Conservation (phyloP, 1,140 invertebrate species). For the Glossosoma conforme region DNA sequence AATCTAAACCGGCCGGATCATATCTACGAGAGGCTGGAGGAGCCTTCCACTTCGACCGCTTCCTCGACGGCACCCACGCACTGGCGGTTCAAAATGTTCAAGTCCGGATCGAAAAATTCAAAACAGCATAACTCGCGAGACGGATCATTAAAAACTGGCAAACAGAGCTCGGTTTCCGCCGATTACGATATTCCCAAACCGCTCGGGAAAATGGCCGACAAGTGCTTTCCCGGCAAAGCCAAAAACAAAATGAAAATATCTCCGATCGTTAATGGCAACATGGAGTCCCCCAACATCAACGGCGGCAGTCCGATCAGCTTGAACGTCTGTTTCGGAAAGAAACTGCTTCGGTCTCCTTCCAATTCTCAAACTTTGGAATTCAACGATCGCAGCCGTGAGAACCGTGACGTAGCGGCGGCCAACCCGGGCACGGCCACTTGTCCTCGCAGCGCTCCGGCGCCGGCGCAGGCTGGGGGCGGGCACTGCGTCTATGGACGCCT, state of each 20-base stretch:
- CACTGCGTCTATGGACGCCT: conserved; percentile 39
- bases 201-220: conserved; percentile 24
- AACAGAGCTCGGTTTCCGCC: conserved; percentile 12
- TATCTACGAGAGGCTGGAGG: conserved; percentile 51
- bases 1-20: conserved; percentile 32
- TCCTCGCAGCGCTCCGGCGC: neutral
- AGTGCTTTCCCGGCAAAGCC: conserved; percentile 25
- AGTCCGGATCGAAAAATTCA: conserved; percentile 26
- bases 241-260: conserved; percentile 29
- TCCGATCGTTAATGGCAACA: conserved; percentile 13
- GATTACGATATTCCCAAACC: conserved; percentile 27
- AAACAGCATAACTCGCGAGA: conserved; percentile 21
- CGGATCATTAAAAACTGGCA: conserved; percentile 18
- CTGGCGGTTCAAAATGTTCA: conserved; percentile 33
- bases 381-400: conserved; percentile 26
- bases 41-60: conserved; percentile 33
- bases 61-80: conserved; percentile 28
- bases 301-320: conserved; percentile 22
- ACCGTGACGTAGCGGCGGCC: conserved; percentile 8
- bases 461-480: conserved; percentile 28
- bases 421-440: neutral
- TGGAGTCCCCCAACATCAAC: conserved; percentile 1
- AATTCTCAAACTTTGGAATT: conserved; percentile 31
- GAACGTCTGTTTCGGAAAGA: conserved; percentile 30
- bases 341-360: conserved; percentile 24